These are phyloP conservation scores for Phyllotreta striolata DNA, from an alignment of 2,888 invertebrate genomes.

Conservation along the genomic window DNA sequence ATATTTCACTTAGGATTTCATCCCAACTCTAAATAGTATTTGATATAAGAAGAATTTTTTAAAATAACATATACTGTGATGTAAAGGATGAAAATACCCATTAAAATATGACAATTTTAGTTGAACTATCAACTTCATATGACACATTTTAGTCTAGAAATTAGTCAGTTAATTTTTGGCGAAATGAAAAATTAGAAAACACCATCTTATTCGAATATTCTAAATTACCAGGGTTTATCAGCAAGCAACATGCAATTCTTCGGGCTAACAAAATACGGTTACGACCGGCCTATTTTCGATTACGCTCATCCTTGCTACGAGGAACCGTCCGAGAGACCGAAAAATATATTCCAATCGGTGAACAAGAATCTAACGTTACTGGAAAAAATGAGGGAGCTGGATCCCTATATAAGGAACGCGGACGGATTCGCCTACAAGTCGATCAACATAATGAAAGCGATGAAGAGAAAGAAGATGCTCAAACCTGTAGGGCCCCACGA, in stretches of 20 bases:
- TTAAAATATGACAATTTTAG: too few species aligned
- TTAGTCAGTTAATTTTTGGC: too few species aligned
- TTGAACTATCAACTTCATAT: too few species aligned
- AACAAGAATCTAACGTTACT: conserved; percentile 4
- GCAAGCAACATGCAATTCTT: conserved; percentile 9
- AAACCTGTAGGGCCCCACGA: conserved; percentile 11
- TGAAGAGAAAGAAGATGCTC: conserved; percentile 6
- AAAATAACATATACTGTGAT: too few species aligned
- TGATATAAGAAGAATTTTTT: too few species aligned
- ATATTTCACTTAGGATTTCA: too few species aligned
- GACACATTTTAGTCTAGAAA: too few species aligned
- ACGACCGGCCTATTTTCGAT: conserved; percentile 1
- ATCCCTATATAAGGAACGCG: conserved; percentile 6
- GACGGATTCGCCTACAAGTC: conserved; percentile 10
- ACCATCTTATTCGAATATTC: too few species aligned
- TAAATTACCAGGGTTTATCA: too few species aligned
- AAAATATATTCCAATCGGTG: background rate
- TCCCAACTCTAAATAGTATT: too few species aligned
- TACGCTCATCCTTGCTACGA: background rate
- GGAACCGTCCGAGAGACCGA: conserved; percentile 6
- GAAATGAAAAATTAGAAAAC: too few species aligned
- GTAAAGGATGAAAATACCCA: too few species aligned
- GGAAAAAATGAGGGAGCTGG: conserved; percentile 10
- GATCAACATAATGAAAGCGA: background rate
- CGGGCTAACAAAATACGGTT: conserved; percentile 5